These are phyloP conservation scores for Palythoa grandiflora DNA, from an alignment of 92 coral and sea anemone genomes.

Conservation along the genomic window DNA sequence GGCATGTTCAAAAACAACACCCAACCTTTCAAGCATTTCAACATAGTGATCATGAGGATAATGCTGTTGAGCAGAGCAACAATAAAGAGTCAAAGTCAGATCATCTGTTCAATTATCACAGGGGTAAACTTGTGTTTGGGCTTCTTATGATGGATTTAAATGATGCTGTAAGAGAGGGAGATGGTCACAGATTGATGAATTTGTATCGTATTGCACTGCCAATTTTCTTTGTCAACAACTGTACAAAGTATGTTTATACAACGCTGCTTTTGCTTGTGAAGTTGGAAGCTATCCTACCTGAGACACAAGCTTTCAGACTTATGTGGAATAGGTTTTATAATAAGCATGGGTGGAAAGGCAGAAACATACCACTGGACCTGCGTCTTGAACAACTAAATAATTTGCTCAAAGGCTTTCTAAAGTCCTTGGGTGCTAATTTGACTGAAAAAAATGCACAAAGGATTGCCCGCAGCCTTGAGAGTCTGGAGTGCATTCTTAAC, in stretches of 20 bases:
- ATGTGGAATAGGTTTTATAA: constrained; percentile 48
- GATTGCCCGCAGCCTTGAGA: constrained; percentile 52
- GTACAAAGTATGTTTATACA: constrained; percentile 55
- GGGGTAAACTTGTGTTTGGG: constrained; percentile 62
- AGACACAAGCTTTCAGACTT: constrained; percentile 52
- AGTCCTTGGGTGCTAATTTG: constrained; percentile 59
- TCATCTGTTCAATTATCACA: constrained; percentile 59
- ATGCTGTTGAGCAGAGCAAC: constrained; percentile 12
- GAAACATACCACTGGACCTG: constrained; percentile 59
- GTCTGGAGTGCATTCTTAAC: constrained; percentile 47
- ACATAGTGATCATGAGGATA: constrained; percentile 23
- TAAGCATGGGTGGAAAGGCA: constrained; percentile 54
- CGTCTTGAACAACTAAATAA: constrained; percentile 62
- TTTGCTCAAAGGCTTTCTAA: constrained; percentile 49
- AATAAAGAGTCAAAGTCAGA: constrained; percentile 37
- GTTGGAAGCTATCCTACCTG: constrained; percentile 44
- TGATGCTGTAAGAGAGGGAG: constrained; percentile 64
- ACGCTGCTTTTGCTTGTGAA: constrained; percentile 58
- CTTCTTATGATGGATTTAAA: constrained; percentile 48
- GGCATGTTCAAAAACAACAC: constrained; percentile 56
- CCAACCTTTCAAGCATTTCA: constrained; percentile 24
- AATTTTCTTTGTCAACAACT: constrained; percentile 46
- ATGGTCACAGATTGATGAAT: constrained; percentile 59
- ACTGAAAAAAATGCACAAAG: constrained; percentile 62
- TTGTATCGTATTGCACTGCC: constrained; percentile 59